Conservation (phyloP, 2,113 vertebrate species). For the Chamaetylas fuelleborni region DNA sequence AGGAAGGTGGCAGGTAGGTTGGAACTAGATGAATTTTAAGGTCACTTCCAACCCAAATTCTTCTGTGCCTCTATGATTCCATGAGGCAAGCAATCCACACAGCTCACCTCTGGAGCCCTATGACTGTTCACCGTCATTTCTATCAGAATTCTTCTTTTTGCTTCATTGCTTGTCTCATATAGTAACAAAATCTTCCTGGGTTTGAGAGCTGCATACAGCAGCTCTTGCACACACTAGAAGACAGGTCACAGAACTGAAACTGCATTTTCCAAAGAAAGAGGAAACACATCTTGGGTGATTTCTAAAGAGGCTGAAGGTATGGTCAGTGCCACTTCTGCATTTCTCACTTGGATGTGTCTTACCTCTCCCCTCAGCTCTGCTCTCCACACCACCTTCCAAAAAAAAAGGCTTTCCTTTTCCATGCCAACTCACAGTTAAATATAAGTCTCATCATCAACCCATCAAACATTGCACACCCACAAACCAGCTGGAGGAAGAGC, state of each 20-base stretch:
- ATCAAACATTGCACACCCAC: background rate
- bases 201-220: background rate
- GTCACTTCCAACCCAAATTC: background rate
- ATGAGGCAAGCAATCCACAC: background rate
- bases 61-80: background rate
- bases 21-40: background rate
- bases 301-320: background rate
- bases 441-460: background rate
- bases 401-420: background rate
- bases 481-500: background rate
- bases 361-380: rapidly evolving
- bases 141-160: background rate
- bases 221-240: background rate
- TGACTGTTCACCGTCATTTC: background rate
- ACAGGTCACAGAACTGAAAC: background rate
- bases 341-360: rapidly evolving
- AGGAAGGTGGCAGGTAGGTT: background rate
- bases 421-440: background rate
- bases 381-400: background rate
- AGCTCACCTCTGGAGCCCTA: background rate
- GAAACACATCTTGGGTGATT: background rate
- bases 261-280: background rate
- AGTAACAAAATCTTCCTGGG: background rate
- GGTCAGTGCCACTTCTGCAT: background rate
- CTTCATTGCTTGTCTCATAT: background rate